Evolutionary conservation across 2,113 vertebrate genomes (phyloP), one percentile per base, ranked within the genome.

Genomic region (Eidolon helvum): DNA sequence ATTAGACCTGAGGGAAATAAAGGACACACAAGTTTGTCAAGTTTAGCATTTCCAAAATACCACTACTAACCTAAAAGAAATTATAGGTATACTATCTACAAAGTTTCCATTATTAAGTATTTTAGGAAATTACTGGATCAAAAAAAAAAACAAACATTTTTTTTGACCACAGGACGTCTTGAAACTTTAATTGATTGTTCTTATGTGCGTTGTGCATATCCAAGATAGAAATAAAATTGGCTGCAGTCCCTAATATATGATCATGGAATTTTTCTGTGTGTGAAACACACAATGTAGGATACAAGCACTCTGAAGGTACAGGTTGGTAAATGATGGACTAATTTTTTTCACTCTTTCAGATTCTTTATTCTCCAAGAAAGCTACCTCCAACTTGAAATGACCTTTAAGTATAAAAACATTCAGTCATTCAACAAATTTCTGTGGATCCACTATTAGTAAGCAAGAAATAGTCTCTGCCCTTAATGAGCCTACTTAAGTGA

Each of bases 1-100:
- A 88, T 89, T 61, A 91, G 68, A 77, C 7, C 33, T 1, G n/a
- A 96, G 30, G 77, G 43, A 97, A 94, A 93, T 84, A 87, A 35
- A 61, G 26, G 26, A 93, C n/a, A 84, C 11, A 80, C 6, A n/a
- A 0, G 6, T 12, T 88, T 72, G 48, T n/a, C 84, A 94, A 94
- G 77, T 53, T 75, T 63, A 91, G 16, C 63, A 96, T 77, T 79
- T 94, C 45, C 38, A 33, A 95, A 93, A 61, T 63, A 38, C 2
- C 11, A 79, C n/a, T 68, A 92, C 35, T 55, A 92, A 93, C 43
- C 35, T 69, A 79, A 53, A 43, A 94, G 38, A 91, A 93, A 93
- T 68, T n/a, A 87, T 5, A 90, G 30, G 22, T 80, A 71, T 22
- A 43, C 57, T 69, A 74, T 59, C 68, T 50, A 79, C 26, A 71